Conservation (phyloP, 1,140 invertebrate genomes). For the Chironomus striatipennis region DNA sequence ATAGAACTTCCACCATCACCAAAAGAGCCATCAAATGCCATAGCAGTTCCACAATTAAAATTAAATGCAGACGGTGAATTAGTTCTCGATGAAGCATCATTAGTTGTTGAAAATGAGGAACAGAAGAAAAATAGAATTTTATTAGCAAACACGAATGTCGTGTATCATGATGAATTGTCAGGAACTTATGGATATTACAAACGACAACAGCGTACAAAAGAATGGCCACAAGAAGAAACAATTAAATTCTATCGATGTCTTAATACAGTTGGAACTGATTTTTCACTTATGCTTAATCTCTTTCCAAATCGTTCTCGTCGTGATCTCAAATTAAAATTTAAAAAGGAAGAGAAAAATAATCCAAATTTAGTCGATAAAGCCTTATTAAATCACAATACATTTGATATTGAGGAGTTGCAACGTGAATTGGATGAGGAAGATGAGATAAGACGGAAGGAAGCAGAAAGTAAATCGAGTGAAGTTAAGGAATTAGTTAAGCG, state of each 20-base stretch:
- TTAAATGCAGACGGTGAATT: conserved; percentile 79
- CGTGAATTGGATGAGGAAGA: conserved; percentile 39
- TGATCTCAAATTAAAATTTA: conserved; percentile 70
- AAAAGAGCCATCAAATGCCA: conserved; percentile 38
- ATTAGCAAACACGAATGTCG: conserved; percentile 52
- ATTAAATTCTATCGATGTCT: conserved; percentile 81
- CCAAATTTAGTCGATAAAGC: conserved; percentile 41
- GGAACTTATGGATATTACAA: conserved; percentile 54
- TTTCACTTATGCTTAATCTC: conserved; percentile 74
- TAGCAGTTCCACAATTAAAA: conserved; percentile 77
- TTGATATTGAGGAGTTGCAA: conserved; percentile 42
- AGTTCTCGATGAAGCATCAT: conserved; percentile 77
- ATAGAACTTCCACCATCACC: conserved; percentile 26
- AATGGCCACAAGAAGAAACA: conserved; percentile 64
- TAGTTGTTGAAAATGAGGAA: conserved; percentile 68
- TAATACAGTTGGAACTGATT: conserved; percentile 80
- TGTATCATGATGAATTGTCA: conserved; percentile 54
- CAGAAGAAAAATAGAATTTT: conserved; percentile 51
- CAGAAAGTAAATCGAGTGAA: conserved; percentile 25
- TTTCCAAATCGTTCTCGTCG: conserved; percentile 66
- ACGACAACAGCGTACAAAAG: conserved; percentile 49
- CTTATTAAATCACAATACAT: conserved; percentile 40
- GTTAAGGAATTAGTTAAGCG: conserved; percentile 11
- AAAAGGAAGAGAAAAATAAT: conserved; percentile 44
- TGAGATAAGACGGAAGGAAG: conserved; percentile 30